Evolutionary conservation across 2,888 invertebrate genomes (phyloP).

Genomic region (Drosophila pegasa): DNA sequence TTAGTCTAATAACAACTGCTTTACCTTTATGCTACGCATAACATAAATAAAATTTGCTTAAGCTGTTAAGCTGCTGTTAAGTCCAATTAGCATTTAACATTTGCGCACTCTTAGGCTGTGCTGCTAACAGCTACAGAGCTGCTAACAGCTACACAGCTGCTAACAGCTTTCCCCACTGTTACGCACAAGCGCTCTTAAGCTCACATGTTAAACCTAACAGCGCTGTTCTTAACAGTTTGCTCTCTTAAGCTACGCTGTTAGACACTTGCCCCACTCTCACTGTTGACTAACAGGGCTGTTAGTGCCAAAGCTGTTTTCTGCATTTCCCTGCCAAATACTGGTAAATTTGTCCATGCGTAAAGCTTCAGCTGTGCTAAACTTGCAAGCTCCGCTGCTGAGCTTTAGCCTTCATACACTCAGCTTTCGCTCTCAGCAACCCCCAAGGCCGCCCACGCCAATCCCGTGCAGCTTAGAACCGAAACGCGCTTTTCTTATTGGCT

Average conservation of each 20-base stretch:
- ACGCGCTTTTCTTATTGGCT: conserved; percentile 60
- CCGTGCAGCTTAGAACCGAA: conserved; percentile 36
- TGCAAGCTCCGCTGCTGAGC: conserved; percentile 44
- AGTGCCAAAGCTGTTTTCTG: neutral
- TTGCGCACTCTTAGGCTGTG: conserved; percentile 7
- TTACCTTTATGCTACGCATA: neutral
- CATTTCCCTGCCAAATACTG: conserved; percentile 49
- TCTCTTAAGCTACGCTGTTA: conserved; percentile 4
- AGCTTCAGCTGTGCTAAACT: conserved; percentile 31
- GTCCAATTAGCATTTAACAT: neutral
- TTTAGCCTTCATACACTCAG: conserved; percentile 29
- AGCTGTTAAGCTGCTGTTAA: neutral
- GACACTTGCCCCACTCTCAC: conserved; percentile 27
- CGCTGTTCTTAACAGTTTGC: neutral
- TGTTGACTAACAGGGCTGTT: neutral
- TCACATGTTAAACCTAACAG: conserved; percentile 7
- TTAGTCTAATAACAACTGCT: too few species aligned
- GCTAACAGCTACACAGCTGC: too few species aligned
- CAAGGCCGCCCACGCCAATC: conserved; percentile 41
- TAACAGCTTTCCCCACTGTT: conserved; percentile 29
- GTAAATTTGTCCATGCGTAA: conserved; percentile 48
- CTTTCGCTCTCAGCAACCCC: conserved; percentile 41
- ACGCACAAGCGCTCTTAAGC: neutral
- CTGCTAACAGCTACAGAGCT: neutral
- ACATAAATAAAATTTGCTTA: neutral